Base-by-base conservation (phyloP, 2,888 invertebrate genomes). In the Aleiodes alternator region DNA sequence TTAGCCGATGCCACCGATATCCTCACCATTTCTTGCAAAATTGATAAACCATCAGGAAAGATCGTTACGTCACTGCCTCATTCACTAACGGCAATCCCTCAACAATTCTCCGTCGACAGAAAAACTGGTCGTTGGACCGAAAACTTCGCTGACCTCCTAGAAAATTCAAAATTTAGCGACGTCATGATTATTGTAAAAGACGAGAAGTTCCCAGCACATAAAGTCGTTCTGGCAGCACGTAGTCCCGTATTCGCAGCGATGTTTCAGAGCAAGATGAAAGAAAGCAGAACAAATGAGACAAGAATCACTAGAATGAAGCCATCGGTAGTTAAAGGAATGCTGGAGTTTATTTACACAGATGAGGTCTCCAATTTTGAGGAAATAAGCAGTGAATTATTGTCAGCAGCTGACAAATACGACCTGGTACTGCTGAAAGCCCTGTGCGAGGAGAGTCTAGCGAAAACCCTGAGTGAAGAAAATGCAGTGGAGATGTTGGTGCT, bases 221-320 rank as follows among this genome's bases (percentile, higher is more conserved):
- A 56, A 55, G 66, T 7, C 53, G 23, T 23, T 23, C 23, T 23
- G 23, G 23, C 23, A 1, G 23, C 23, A 23, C 23, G 23, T 23
- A 23, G 71, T 56, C n/a, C 66, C 0, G 75, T 75, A 14, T 75
- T 75, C 31, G 75, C 55, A 23, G 29, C 64, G n/a, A 71, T 66
- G 57, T 56, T 75, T 23, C n/a, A 57, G 31, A 4, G 1, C n/a
- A n/a, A 53, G 23, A 43, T 56, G 55, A 51, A 1, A 38, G 64
- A 64, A 4, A 43, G 14, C 14, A 23, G 34, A 8, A 43, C 14
- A 8, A 38, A 53, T 61, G 23, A 53, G 6, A 14, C 71, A 14
- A 51, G 29, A 4, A 55, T 75, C n/a, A 9, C 23, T 1, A 64
- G 50, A 23, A 14, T 68, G 11, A 14, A 55, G 8, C 29, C 56